A percentile compares a stretch with the other conserved stretches of the same genome.
Evolutionary conservation across 2,797 vertebrate species (phyloP).

Genomic region (Danio kyathit): DNA sequence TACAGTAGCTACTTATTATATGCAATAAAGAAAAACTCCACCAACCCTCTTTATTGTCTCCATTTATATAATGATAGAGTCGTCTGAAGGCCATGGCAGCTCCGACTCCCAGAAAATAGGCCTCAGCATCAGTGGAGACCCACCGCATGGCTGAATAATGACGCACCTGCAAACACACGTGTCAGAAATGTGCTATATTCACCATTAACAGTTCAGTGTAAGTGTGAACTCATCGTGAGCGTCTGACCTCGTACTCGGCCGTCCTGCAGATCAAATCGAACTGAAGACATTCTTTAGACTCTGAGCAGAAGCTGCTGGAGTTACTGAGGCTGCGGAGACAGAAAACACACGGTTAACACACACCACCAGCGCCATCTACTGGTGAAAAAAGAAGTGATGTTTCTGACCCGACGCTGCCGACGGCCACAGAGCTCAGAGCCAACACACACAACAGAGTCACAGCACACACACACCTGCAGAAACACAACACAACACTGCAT

Average conservation of each 20-base stretch:
- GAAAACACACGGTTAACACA: background rate
- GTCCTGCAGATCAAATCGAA: slow-evolving; percentile 80
- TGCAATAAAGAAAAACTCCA: background rate
- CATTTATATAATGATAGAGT: slow-evolving; percentile 83
- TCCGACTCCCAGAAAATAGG: slow-evolving; percentile 82
- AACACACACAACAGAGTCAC: background rate
- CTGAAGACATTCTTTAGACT: slow-evolving; percentile 79
- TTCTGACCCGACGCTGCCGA: slow-evolving; percentile 52
- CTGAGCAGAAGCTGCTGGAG: slow-evolving; percentile 77
- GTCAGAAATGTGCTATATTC: no score
- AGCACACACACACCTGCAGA: no score
- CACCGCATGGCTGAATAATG: slow-evolving; percentile 81
- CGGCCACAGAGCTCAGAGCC: slow-evolving; percentile 18
- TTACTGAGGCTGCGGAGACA: slow-evolving; percentile 68
- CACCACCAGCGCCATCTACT: no score
- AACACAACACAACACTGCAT: no score
- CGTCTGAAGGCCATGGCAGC: slow-evolving; percentile 83
- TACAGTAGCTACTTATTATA: no score
- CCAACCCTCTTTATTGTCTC: slow-evolving; percentile 76
- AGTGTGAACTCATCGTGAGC: background rate
- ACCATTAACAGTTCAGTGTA: no score
- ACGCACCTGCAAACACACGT: slow-evolving; percentile 72
- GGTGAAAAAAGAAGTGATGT: background rate
- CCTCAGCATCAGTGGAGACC: slow-evolving; percentile 81
- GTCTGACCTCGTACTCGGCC: slow-evolving; percentile 79